A percentile compares a stretch with the other conserved stretches of the same genome.
Evolutionary conservation across 2,113 vertebrate species (phyloP).

Genomic region (Opisthocomus hoazin): DNA sequence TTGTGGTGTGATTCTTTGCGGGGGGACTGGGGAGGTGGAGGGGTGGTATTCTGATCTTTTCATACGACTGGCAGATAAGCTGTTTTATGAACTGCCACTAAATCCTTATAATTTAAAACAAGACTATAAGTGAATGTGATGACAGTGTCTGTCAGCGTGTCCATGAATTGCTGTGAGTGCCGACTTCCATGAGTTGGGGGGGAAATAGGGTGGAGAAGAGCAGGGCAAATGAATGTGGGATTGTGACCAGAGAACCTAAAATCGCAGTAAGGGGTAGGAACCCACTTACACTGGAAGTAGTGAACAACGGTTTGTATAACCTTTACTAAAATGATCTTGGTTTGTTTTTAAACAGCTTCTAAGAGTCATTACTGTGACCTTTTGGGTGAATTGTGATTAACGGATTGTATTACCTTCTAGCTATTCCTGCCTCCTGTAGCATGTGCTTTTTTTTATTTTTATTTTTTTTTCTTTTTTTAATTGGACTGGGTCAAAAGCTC

Average conservation of each 20-base stretch:
- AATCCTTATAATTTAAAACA: background rate
- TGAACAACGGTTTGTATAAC: background rate
- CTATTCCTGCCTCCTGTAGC: conserved; percentile 19
- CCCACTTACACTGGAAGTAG: background rate
- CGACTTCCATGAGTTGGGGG: background rate
- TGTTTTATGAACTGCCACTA: conserved; percentile 15
- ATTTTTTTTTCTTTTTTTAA: background rate
- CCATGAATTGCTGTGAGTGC: background rate
- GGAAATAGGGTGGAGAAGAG: background rate
- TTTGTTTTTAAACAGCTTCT: conserved; percentile 16
- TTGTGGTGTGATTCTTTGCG: background rate
- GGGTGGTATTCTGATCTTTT: background rate
- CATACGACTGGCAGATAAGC: background rate
- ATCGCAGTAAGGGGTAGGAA: background rate
- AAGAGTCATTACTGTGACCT: conserved; percentile 5
- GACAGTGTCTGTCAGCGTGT: background rate
- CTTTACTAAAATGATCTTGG: background rate
- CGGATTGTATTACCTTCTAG: background rate
- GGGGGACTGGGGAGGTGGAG: background rate
- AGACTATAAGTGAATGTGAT: background rate
- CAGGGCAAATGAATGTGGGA: background rate
- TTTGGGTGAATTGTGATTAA: background rate
- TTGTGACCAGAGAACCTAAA: background rate
- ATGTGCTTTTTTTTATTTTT: background rate
- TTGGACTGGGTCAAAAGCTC: background rate